These are phyloP conservation scores for Nephila pilipes DNA, from an alignment of 1,140 invertebrate genomes.

Conservation along the genomic window DNA sequence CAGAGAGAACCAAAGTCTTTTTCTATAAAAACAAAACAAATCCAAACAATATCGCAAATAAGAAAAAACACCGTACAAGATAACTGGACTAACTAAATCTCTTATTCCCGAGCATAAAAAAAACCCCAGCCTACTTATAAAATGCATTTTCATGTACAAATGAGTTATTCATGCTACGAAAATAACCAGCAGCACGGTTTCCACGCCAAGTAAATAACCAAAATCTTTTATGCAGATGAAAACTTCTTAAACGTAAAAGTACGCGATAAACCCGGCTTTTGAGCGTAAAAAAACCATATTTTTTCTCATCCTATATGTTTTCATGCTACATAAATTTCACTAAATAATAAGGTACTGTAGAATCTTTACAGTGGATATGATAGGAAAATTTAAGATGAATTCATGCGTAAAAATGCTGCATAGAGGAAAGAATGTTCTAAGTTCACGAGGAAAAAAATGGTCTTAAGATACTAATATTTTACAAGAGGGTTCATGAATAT, in stretches of 20 bases:
- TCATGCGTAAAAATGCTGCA: neutral
- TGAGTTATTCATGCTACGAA: constrained; percentile 15
- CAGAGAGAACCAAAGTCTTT: too few relatives aligned
- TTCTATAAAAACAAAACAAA: too few relatives aligned
- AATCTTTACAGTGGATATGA: neutral
- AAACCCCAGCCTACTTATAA: neutral
- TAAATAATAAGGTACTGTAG: neutral
- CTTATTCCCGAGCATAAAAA: neutral
- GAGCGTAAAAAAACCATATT: neutral
- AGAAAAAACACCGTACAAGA: too few relatives aligned
- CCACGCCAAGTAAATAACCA: neutral
- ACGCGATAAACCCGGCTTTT: neutral
- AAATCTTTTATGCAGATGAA: neutral
- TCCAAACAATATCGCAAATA: too few relatives aligned
- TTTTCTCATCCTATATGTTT: neutral
- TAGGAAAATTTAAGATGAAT: neutral
- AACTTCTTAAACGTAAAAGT: neutral
- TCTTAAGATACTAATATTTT: too few relatives aligned
- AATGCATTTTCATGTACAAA: neutral
- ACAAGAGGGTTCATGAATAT: too few relatives aligned
- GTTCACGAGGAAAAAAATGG: too few relatives aligned
- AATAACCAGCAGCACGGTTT: neutral
- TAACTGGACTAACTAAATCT: too few relatives aligned
- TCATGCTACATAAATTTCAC: neutral
- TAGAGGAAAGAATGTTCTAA: too few relatives aligned